Base-by-base conservation (phyloP, 2,797 vertebrate species). In the Hydrophis major region DNA sequence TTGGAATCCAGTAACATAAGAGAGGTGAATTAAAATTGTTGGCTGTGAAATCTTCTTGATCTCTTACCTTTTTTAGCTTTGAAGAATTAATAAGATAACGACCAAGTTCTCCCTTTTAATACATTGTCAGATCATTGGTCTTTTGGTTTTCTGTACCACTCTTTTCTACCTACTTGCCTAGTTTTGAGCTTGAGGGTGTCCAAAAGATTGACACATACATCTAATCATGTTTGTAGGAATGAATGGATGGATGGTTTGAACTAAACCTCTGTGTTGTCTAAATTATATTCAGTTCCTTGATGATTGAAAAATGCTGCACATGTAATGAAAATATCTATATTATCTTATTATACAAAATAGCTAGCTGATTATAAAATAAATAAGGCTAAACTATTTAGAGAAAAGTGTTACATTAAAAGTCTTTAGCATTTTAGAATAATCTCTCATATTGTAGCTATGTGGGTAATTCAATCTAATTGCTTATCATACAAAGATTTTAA, bases 391-490 rank as follows among this genome's bases (percentile, higher is more conserved):
- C 97, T 96, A 96, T 95, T 94, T 90, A 94, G 94, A 94, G 87
- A 93, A 94, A 96, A 96, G 93, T 92, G 93, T 95, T 93, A 94
- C 89, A 95, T 94, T 96, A 96, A 97, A 97, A 93, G 96, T 93
- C 88, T 96, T 96, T 94, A 94, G 97, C 96, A 94, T 94, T 94
- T 95, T 94, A 96, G 94, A 97, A 96, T 96, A 96, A 96, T 97
- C 95, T 97, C 94, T 95, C 93, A 96, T 94, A 94, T 8, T 32
- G 92, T 97, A 97, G 97, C 97, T 96, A 96, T 96, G 96, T 96
- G 93, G 92, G 92, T 96, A 96, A 97, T 97, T 97, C 96, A 94
- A 96, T 95, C 97, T 98, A 97, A 98, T 97, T 97, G 93, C 95
- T 95, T 91, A 91, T 93, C 92, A 96, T 96, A 95, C 93, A 96